phyloP scores from a whole-genome alignment of 1,140 invertebrate genomes.

The Pseudomyrmex dendroicus region DNA sequence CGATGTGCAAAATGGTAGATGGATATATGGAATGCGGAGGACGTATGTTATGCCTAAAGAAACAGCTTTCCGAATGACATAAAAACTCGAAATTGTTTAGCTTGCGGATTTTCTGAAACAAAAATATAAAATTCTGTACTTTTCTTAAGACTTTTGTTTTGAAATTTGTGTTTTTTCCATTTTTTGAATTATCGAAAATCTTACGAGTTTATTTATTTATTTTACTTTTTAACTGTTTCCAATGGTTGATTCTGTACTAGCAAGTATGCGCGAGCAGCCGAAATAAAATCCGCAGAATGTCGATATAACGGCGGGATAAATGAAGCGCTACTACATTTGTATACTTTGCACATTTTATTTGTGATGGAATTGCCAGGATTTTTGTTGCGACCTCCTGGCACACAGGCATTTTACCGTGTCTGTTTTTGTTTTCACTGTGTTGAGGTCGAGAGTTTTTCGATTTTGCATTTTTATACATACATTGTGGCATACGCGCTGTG shows the following conservation, averaged over 20 bases:
- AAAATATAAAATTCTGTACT: background rate
- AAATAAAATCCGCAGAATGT: constrained; percentile 51
- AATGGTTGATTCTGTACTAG: background rate
- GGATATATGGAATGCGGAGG: constrained; percentile 21
- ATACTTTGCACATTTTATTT: constrained; percentile 55
- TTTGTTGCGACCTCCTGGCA: constrained; percentile 41
- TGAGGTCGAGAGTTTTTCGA: constrained; percentile 28
- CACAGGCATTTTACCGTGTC: constrained; percentile 30
- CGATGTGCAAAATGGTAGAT: constrained; percentile 49
- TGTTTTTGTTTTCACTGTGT: constrained; percentile 30
- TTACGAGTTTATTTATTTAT: background rate
- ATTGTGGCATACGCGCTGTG: background rate
- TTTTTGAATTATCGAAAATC: background rate
- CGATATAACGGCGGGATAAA: constrained; percentile 43
- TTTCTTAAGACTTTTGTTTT: background rate
- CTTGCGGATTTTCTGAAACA: background rate
- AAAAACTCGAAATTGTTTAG: constrained; percentile 15
- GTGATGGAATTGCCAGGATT: constrained; percentile 52
- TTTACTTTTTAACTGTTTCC: background rate
- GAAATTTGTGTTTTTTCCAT: background rate
- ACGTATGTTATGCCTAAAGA: constrained; percentile 35
- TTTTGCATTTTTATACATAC: constrained; percentile 53
- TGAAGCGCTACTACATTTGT: constrained; percentile 55
- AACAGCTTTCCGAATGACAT: constrained; percentile 15
- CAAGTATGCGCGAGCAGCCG: background rate